Evolutionary conservation across 2,797 vertebrate species (phyloP).

Genomic region (Phylloscopus collybita): DNA sequence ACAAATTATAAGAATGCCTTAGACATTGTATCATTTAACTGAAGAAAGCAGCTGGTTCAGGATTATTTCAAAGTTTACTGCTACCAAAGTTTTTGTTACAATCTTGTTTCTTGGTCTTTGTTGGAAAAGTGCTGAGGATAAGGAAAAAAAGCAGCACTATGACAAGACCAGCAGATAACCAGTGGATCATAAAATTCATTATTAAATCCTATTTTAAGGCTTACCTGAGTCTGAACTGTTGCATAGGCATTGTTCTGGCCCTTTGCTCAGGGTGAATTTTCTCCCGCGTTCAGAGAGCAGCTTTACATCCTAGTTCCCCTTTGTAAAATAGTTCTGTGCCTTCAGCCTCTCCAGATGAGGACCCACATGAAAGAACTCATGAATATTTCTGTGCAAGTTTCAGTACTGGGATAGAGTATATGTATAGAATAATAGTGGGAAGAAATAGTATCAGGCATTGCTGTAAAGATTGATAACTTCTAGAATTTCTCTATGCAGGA

Average conservation of each 20-base stretch:
- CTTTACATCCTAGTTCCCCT: not conserved
- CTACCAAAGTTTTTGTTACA: not conserved
- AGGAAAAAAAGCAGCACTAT: not conserved
- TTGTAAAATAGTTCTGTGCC: conserved; percentile 9
- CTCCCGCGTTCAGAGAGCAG: not conserved
- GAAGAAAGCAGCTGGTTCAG: not conserved
- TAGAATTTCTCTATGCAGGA: not conserved
- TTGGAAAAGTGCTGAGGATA: not conserved
- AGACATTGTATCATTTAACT: not conserved
- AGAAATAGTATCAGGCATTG: not conserved
- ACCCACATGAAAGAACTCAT: not conserved
- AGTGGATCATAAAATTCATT: not conserved
- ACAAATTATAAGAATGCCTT: not conserved
- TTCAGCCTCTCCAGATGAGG: conserved; percentile 12
- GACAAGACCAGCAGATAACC: not conserved
- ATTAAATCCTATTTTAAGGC: conserved; percentile 2
- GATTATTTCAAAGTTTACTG: not conserved
- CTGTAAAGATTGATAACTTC: not conserved
- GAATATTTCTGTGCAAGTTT: not conserved
- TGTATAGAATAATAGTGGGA: not conserved
- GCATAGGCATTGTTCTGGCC: not conserved
- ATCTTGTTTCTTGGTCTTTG: not conserved
- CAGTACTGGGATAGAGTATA: not conserved
- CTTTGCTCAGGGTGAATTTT: not conserved
- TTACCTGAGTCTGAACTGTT: not conserved